Evolutionary conservation across 2,113 vertebrate genomes (phyloP).

Genomic region (Rhagologus leucostigma): DNA sequence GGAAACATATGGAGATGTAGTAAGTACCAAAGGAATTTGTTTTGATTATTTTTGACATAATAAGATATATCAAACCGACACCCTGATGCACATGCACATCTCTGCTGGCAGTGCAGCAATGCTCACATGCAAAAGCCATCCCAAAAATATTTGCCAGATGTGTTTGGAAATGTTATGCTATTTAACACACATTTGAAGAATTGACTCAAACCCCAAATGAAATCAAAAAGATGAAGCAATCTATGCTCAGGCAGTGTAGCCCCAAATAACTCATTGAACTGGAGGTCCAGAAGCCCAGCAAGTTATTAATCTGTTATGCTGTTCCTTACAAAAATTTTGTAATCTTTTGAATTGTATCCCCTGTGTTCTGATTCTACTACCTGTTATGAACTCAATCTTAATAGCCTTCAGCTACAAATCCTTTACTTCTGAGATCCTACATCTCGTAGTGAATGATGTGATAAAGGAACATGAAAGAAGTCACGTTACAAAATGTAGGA

Average conservation of each 20-base stretch:
- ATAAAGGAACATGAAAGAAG: neutral
- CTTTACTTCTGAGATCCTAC: neutral
- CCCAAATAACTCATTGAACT: neutral
- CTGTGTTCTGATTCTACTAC: neutral
- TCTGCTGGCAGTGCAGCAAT: neutral
- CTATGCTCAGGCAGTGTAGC: neutral
- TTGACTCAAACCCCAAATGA: neutral
- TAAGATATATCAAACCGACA: neutral
- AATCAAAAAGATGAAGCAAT: neutral
- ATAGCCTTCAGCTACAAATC: neutral
- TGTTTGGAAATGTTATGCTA: neutral
- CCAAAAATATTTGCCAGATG: neutral
- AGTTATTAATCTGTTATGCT: fast-evolving
- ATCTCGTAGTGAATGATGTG: neutral
- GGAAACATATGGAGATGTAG: neutral
- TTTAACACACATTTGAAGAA: neutral
- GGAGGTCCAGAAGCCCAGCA: neutral
- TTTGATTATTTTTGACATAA: neutral
- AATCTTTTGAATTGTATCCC: neutral
- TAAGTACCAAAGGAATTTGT: neutral
- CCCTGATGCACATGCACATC: neutral
- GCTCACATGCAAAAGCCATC: neutral
- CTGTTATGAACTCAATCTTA: neutral
- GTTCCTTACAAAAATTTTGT: neutral
- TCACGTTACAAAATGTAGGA: neutral